Base-by-base conservation (phyloP, 2,797 vertebrate species). In the Mallotus villosus region DNA sequence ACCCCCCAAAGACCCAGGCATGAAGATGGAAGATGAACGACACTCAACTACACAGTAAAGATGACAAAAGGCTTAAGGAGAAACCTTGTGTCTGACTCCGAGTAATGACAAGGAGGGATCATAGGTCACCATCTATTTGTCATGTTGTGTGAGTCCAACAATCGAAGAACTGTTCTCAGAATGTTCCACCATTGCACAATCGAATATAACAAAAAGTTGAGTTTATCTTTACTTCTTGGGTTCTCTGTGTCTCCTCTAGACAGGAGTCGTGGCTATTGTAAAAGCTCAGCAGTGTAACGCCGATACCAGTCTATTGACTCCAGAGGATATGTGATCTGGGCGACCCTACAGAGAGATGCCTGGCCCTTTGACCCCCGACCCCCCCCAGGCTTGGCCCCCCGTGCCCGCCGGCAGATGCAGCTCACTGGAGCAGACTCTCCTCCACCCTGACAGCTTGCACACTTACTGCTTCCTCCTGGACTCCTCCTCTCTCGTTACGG, bases 271-370 rank as follows among this genome's bases (percentile, higher is more conserved):
- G 24, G 8, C 34, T 75, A 81, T 75, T 73, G 78, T 79, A 74
- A 79, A 81, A 85, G 85, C 85, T 57, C 82, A 29, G 6, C 57
- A 16, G 63, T 46, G 84, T 83, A 82, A 82, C 81, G 84, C 83
- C 86, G 87, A 85, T 85, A 89, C 87, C 80, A 84, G 87, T 78
- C 84, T 55, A 64, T 87, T 85, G 90, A 92, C 90, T 90, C 88
- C 90, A 88, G 83, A 76, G 58, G 79, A 91, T 86, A 92, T 87
- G 84, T 88, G 91, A 92, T 90, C 88, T 84, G 83, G 81, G 81
- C 5, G 41, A 57, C 84, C 84, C 79, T 80, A 82, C 82, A 75
- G 86, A 81, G 85, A 78, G 82, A 82, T 63, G 80, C 80, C 68
- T 70, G 78, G 80, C 81, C 87, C 88, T 91, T 74, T 91, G 89